Evolutionary conservation across 2,113 vertebrate species (phyloP), one percentile per base, ranked within the genome.

Genomic region (Gasterosteus nipponicus): DNA sequence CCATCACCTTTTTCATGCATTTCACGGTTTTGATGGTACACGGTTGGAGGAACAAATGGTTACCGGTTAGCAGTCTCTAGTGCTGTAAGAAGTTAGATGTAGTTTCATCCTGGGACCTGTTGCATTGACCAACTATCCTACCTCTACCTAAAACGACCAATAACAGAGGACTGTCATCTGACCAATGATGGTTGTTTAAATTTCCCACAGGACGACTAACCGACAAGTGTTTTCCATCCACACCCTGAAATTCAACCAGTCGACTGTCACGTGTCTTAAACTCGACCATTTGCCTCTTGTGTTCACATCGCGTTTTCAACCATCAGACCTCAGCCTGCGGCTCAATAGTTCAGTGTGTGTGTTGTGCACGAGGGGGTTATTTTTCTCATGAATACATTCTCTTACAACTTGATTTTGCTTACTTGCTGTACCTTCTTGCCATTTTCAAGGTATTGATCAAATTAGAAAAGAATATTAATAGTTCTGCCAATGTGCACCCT

Each of bases 101-200:
- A 47, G 54, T 73, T 59, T 82, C 38, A 65, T 65, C 73, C 38
- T 74, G 83, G 86, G 88, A 91, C 85, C 83, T 71, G 59, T 84
- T 67, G 53, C 39, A 42, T 71, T 78, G 74, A 91, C 89, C 89
- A 92, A 92, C 91, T 81, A 44, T 84, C 89, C 92, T 93, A 94
- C 94, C 93, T 94, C 94, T 92, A 54, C 81, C 63, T 78, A 75
- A 72, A 69, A 71, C 16, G 73, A 88, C 88, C 86, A 86, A 92
- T 74, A 68, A 16, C 68, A 63, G 26, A 66, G 58, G 49, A 78
- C 63, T 60, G 60, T 67, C 58, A 75, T 39, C 72, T 60, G 75
- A 87, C 74, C 85, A 86, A 58, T 80, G 26, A 8, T 11, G 29
- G 59, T 54, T 68, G 15, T 56, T 22, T 16, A 3, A 58, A 10